Evolutionary conservation across 2,797 vertebrate species (phyloP).

Genomic region (Chelmon rostratus): DNA sequence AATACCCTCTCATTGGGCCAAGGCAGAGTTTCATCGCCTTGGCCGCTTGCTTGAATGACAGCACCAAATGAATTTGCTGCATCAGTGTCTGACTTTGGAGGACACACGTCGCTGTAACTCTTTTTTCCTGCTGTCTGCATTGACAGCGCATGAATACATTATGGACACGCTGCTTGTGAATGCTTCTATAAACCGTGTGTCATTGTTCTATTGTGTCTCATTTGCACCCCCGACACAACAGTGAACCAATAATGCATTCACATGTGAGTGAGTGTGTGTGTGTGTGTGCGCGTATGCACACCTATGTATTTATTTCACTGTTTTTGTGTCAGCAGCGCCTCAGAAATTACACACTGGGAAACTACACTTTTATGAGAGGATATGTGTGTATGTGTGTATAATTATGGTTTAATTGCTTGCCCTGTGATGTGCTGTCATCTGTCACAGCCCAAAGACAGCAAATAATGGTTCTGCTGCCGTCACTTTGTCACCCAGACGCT

Average conservation of each 20-base stretch:
- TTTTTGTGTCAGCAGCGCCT: slow-evolving; percentile 45
- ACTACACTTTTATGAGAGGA: slow-evolving; percentile 65
- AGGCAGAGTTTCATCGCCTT: slow-evolving; percentile 65
- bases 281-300: background rate
- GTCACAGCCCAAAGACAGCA: slow-evolving; percentile 88
- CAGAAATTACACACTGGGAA: slow-evolving; percentile 67
- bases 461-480: slow-evolving; percentile 86
- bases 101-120: slow-evolving; percentile 73
- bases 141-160: slow-evolving; percentile 80
- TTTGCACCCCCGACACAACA: slow-evolving; percentile 49
- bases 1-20: slow-evolving; percentile 70
- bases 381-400: slow-evolving; percentile 78
- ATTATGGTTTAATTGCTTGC: slow-evolving; percentile 88
- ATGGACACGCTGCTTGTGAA: slow-evolving; percentile 65
- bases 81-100: slow-evolving; percentile 81
- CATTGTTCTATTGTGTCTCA: slow-evolving; percentile 63
- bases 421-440: slow-evolving; percentile 88
- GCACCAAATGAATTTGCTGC: slow-evolving; percentile 80
- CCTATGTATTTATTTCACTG: slow-evolving; percentile 36
- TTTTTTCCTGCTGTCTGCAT: slow-evolving; percentile 66
- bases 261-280: background rate
- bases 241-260: slow-evolving; percentile 24
- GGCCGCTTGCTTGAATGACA: slow-evolving; percentile 78
- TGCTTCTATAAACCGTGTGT: slow-evolving; percentile 59
- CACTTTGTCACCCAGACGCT: slow-evolving; percentile 84